A percentile compares a stretch with the other conserved stretches of the same genome.
Evolutionary conservation across 1,140 invertebrate species (phyloP).

Genomic region (Drosophila serrata): DNA sequence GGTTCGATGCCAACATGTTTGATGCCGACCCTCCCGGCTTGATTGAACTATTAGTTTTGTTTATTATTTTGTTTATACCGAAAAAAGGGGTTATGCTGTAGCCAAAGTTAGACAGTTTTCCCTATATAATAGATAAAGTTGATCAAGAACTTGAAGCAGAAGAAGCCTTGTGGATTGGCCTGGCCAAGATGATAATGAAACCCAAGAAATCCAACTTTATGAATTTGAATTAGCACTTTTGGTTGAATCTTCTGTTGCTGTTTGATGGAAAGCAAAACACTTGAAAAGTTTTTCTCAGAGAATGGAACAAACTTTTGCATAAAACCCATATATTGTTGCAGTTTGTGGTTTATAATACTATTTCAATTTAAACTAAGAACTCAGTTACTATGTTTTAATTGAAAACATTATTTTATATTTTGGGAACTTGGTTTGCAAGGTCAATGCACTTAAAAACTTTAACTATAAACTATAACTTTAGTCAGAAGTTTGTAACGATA

Average conservation of each 20-base stretch:
- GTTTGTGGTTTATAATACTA: background rate
- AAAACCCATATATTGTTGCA: background rate
- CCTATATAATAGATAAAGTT: conserved; percentile 10
- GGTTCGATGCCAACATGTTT: conserved; percentile 37
- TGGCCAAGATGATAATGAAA: conserved; percentile 10
- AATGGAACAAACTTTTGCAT: no score
- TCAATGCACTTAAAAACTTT: background rate
- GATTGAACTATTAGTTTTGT: conserved; percentile 29
- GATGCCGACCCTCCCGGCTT: background rate
- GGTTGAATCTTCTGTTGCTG: background rate
- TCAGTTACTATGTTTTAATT: background rate
- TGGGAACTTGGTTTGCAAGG: no score
- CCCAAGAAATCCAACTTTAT: conserved; percentile 2
- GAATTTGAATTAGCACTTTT: conserved; percentile 23
- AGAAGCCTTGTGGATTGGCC: background rate
- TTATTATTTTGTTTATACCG: conserved; percentile 26
- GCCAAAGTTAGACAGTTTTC: background rate
- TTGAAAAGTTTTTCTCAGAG: background rate
- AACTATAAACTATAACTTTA: no score
- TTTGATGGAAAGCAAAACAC: background rate
- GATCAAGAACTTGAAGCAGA: conserved; percentile 13
- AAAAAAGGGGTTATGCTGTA: background rate
- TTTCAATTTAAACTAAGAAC: background rate
- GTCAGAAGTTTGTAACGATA: no score
- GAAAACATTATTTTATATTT: no score